phyloP scores from a whole-genome alignment of 2,113 vertebrate genomes.

The Pelobates fuscus region DNA sequence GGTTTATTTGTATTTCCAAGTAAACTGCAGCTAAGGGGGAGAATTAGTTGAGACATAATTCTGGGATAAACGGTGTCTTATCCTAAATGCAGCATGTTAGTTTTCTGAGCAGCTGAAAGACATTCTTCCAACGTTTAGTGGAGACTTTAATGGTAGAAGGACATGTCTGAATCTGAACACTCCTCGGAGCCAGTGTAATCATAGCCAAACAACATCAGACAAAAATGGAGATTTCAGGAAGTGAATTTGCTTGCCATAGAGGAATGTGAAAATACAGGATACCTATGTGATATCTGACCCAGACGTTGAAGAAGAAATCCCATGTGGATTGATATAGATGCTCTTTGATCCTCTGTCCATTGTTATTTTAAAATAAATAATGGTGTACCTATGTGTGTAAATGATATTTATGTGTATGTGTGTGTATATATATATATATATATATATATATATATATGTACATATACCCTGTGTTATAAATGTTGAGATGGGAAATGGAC shows the following conservation, averaged over 20 bases:
- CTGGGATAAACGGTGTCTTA: slow-evolving; percentile 45
- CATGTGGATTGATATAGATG: too few relatives aligned
- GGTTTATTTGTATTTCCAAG: slow-evolving; percentile 47
- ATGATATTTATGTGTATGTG: too few relatives aligned
- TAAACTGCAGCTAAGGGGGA: slow-evolving; percentile 35
- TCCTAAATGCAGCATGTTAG: slow-evolving; percentile 40
- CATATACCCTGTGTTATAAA: too few relatives aligned
- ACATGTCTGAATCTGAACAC: slow-evolving; percentile 36
- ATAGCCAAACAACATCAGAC: slow-evolving; percentile 38
- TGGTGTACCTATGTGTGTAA: too few relatives aligned
- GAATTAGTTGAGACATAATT: slow-evolving; percentile 48
- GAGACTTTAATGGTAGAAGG: slow-evolving; percentile 38
- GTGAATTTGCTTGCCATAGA: not conserved
- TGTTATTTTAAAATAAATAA: too few relatives aligned
- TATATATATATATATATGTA: too few relatives aligned
- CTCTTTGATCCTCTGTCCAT: too few relatives aligned
- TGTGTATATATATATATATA: too few relatives aligned
- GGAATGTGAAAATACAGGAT: slow-evolving; percentile 10
- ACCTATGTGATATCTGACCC: not conserved
- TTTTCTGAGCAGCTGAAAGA: slow-evolving; percentile 48
- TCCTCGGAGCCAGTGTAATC: slow-evolving; percentile 32
- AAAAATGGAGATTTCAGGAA: slow-evolving; percentile 23
- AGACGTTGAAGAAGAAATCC: not conserved
- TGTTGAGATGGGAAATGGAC: too few relatives aligned
- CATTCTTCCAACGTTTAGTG: slow-evolving; percentile 36